Evolutionary conservation across 2,113 vertebrate species (phyloP), one percentile per base, ranked within the genome.

Genomic region (Neogale vison): DNA sequence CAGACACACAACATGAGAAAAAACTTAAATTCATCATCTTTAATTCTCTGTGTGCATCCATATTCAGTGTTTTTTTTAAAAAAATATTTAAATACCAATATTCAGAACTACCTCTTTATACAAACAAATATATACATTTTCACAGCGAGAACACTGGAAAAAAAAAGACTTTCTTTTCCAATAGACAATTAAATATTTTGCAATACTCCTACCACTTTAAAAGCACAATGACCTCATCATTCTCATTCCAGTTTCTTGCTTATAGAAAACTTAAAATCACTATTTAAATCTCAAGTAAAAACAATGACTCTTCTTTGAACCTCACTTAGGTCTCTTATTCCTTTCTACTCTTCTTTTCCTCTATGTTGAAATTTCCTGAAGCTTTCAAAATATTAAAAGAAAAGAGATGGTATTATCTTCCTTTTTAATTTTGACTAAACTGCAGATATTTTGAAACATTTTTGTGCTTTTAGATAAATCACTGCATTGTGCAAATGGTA

Each of bases 381-480:
- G 26, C 57, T 79, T 92, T 86, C n/a, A 11, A 91, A 80, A 81
- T 79, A 91, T 20, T 55, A 63, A 24, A 76, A 50, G 65, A 85
- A 74, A 85, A 57, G 20, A 61, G 24, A 86, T 92, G 29, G 47
- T 65, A 42, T 63, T 67, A 50, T 7, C 63, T 79, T 77, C 63
- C 18, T 95, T 72, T 74, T 83, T 63, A 47, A 94, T 77, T 86
- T 92, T 55, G 45, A 74, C 18, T 63, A 52, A 90, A 55, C 34
- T 88, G 12, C n/a, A 90, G 6, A 52, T 72, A 96, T 94, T 72
- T 81, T 88, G 45, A 71, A 93, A 34, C 10, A 65, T 31, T 12
- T 11, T 86, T 89, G 71, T 83, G 52, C 24, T 94, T 86, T 96
- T 74, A 94, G 65, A 92, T 61, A 82, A 97, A 93, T 69, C 36